Evolutionary conservation across 2,113 vertebrate genomes (phyloP).

Genomic region (Probosciger aterrimus): DNA sequence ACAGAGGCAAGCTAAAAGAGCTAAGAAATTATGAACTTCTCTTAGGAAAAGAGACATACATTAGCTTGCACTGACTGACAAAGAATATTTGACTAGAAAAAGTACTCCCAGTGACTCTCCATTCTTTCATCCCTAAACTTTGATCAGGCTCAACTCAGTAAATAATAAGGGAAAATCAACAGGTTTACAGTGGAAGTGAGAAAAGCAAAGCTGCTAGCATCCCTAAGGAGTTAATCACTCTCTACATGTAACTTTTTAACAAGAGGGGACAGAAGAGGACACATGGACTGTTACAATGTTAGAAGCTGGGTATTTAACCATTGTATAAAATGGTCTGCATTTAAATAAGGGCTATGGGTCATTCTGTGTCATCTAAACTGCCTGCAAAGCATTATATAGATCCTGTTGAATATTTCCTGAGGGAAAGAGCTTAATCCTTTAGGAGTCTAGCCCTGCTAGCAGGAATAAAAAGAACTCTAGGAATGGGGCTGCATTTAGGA

Average conservation of each 20-base stretch:
- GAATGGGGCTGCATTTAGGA: not conserved
- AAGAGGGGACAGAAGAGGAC: not conserved
- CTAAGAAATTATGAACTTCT: not conserved
- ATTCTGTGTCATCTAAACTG: not conserved
- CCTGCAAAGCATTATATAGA: not conserved
- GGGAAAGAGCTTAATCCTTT: not conserved
- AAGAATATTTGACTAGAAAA: not conserved
- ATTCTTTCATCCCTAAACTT: not conserved
- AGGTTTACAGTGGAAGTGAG: constrained; percentile 39
- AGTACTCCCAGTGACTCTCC: not conserved
- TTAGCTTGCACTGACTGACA: not conserved
- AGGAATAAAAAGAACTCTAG: not conserved
- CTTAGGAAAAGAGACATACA: not conserved
- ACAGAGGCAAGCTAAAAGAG: not conserved
- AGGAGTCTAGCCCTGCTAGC: not conserved
- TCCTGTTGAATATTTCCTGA: not conserved
- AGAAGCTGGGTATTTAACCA: not conserved
- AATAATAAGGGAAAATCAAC: not conserved
- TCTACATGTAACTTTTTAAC: not conserved
- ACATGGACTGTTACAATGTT: fast-evolving
- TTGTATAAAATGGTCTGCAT: not conserved
- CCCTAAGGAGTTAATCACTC: not conserved
- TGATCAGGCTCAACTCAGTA: not conserved
- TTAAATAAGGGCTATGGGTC: not conserved
- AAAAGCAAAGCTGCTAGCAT: constrained; percentile 24